These are phyloP conservation scores for Clangula hyemalis DNA, from an alignment of 2,797 vertebrate genomes.

Conservation along the genomic window DNA sequence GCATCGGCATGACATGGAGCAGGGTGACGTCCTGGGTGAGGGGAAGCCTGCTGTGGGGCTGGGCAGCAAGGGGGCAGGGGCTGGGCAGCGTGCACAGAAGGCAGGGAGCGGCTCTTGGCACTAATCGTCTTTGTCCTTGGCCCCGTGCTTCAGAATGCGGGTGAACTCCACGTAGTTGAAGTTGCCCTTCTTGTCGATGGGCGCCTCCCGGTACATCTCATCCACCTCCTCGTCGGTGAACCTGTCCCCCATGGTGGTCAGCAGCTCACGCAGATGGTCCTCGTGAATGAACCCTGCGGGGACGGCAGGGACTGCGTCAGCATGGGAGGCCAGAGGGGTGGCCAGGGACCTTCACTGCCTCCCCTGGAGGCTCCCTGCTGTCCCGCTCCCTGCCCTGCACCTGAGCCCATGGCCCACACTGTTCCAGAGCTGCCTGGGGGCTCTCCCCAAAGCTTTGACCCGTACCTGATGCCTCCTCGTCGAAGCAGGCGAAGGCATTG, in stretches of 20 bases:
- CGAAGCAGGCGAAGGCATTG: slow-evolving; percentile 98
- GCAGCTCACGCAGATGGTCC: slow-evolving; percentile 96
- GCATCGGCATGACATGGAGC: not conserved
- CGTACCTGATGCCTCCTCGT: slow-evolving; percentile 94
- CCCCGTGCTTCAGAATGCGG: slow-evolving; percentile 97
- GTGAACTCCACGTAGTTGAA: slow-evolving; percentile 99
- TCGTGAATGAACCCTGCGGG: slow-evolving; percentile 91
- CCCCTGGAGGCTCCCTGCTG: not conserved
- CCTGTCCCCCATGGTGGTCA: slow-evolving; percentile 98
- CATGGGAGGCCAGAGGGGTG: not conserved
- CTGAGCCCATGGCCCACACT: too few relatives aligned
- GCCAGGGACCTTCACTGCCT: not conserved
- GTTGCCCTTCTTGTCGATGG: slow-evolving; percentile 98
- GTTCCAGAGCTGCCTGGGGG: accelerated
- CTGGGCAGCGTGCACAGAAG: not conserved
- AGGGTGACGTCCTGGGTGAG: not conserved
- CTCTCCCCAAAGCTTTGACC: not conserved
- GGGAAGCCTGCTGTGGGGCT: not conserved
- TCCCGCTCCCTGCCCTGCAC: not conserved
- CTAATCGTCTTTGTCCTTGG: slow-evolving; percentile 96
- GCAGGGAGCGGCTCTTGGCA: not conserved
- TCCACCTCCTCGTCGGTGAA: slow-evolving; percentile 98
- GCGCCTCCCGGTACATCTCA: slow-evolving; percentile 96
- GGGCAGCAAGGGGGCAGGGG: not conserved
- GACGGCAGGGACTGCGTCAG: accelerated